Conservation (phyloP, 2,888 invertebrate species). For the Conus canariensis region DNA sequence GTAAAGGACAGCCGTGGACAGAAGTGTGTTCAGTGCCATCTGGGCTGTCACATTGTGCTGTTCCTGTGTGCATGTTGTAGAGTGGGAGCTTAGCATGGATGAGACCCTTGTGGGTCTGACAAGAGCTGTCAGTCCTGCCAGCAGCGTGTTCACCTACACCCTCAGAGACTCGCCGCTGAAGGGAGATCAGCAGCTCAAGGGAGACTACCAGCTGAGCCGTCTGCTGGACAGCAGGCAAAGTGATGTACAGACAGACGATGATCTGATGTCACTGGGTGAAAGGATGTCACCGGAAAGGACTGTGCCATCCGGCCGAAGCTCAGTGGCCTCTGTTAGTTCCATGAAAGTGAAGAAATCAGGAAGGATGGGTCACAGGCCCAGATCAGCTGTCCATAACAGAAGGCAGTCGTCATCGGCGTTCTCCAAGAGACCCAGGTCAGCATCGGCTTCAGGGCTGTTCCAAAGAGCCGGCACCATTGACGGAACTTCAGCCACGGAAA, state of each 20-base stretch:
- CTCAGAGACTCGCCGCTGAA: slow-evolving; percentile 6
- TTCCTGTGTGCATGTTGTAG: neutral
- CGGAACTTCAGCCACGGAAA: neutral
- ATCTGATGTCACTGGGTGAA: neutral
- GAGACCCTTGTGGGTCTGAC: neutral
- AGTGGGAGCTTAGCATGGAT: slow-evolving; percentile 32
- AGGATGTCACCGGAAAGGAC: neutral
- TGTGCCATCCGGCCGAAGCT: neutral
- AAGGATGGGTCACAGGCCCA: neutral
- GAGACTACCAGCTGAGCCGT: neutral
- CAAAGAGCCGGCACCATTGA: neutral
- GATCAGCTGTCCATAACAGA: neutral
- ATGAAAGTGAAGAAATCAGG: neutral
- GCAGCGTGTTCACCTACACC: slow-evolving; percentile 31
- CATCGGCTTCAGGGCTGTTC: neutral
- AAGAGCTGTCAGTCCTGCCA: slow-evolving; percentile 21
- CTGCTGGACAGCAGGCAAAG: neutral
- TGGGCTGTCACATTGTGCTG: neutral
- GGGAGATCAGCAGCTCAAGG: slow-evolving; percentile 19
- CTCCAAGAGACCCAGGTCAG: slow-evolving; percentile 11
- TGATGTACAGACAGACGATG: neutral
- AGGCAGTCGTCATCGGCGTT: no score
- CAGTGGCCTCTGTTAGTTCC: neutral
- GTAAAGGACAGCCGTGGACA: no score
- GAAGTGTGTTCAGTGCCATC: no score